phyloP scores from a whole-genome alignment of 1,140 invertebrate species.

The Pogonus chalceus region DNA sequence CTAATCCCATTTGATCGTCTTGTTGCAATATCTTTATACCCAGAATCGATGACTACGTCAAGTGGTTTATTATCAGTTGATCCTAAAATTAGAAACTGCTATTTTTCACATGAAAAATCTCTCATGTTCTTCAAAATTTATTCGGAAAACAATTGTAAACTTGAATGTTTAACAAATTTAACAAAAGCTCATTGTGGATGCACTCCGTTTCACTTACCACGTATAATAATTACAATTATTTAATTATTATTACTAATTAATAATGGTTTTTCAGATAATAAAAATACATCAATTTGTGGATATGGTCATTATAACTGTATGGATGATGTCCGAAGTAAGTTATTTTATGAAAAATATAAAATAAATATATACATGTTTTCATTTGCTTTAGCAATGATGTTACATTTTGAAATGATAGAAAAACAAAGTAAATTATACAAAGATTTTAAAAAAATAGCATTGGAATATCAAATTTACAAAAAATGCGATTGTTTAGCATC shows the following conservation, averaged over 20 bases:
- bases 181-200: slow-evolving; percentile 43
- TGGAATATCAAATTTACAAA: slow-evolving; percentile 14
- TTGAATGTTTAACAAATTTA: slow-evolving; percentile 53
- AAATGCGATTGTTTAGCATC: slow-evolving; percentile 48
- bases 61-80: slow-evolving; percentile 42
- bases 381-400: too few relatives aligned
- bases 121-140: slow-evolving; percentile 45
- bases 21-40: slow-evolving; percentile 47
- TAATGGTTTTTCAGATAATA: slow-evolving; percentile 35
- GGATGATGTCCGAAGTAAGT: too few relatives aligned
- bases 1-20: slow-evolving; percentile 40
- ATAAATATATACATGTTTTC: too few relatives aligned
- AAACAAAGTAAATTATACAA: background rate
- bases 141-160: slow-evolving; percentile 48
- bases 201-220: slow-evolving; percentile 52
- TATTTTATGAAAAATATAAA: background rate
- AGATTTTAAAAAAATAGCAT: background rate
- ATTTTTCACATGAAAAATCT: slow-evolving; percentile 44
- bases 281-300: slow-evolving; percentile 36
- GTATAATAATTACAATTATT: slow-evolving; percentile 33
- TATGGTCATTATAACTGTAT: slow-evolving; percentile 26
- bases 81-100: slow-evolving; percentile 46
- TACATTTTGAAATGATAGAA: too few relatives aligned
- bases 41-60: slow-evolving; percentile 52
- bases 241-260: too few relatives aligned